phyloP scores from a whole-genome alignment of 2,797 vertebrate species.

The Masticophis lateralis region DNA sequence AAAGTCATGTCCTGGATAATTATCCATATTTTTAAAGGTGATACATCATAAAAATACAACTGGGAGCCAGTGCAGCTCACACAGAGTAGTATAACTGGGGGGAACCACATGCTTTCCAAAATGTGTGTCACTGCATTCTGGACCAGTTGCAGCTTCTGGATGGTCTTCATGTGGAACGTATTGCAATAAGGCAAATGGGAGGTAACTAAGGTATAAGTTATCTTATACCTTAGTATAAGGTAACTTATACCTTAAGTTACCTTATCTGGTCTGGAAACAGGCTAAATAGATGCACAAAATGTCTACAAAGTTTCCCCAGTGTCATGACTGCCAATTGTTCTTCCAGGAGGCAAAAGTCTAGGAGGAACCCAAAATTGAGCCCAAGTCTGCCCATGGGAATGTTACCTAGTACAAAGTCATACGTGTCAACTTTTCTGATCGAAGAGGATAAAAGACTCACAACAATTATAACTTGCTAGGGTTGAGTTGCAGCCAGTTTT shows the following conservation, averaged over 20 bases:
- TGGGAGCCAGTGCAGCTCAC: background rate
- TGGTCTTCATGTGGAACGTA: background rate
- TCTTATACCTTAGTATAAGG: too few species aligned
- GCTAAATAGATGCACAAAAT: background rate
- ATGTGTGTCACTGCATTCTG: background rate
- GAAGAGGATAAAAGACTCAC: background rate
- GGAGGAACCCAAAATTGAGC: background rate
- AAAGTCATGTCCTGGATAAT: background rate
- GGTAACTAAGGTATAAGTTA: background rate
- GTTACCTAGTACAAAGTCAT: background rate
- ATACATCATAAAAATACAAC: background rate
- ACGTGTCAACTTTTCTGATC: background rate
- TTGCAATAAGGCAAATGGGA: background rate
- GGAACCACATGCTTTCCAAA: background rate
- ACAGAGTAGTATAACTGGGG: background rate
- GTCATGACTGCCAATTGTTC: background rate
- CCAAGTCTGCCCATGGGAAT: background rate
- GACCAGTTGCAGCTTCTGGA: background rate
- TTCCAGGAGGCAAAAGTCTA: background rate
- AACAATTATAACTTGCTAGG: background rate
- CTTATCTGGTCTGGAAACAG: background rate
- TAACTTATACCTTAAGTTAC: too few species aligned
- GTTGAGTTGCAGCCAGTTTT: background rate
- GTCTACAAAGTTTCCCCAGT: background rate
- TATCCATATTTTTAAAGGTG: background rate